Evolutionary conservation across 2,113 vertebrate genomes (phyloP), one percentile per base, ranked within the genome.

Genomic region (Saguinus midas): DNA sequence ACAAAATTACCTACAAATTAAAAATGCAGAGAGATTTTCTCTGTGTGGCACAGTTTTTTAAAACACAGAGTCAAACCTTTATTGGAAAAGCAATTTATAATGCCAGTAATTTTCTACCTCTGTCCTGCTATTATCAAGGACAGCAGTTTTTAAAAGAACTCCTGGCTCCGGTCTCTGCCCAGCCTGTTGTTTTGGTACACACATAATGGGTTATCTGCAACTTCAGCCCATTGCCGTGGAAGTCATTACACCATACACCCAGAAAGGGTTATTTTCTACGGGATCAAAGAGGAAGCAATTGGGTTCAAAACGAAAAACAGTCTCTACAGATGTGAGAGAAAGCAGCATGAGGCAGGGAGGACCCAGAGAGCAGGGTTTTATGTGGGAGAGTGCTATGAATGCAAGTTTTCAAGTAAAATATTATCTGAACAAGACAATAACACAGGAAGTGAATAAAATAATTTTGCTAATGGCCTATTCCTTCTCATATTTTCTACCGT

Each of bases 1-100:
- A 48, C 73, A 96, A 97, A 97, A 98, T 97, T 78, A 96, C 94
- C 85, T 75, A 79, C 87, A 96, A 96, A 97, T 97, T 97, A 97
- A 96, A 97, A 96, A 93, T 29, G 25, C 18, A 79, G 87, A 95
- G 92, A 97, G 58, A 75, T 96, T 96, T 96, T 96, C 85, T 72
- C 90, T 48, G 78, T 48, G 57, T 84, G 93, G 66, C 43, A 70
- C 75, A 81, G 94, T 80, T 92, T 95, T 97, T 92, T 89, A 94
- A 97, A 89, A 79, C 79, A 80, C 12, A 68, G 75, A 97, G 70
- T 91, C 88, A 96, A 97, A 66, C 88, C 52, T 79, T 83, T 83
- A 73, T 96, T 17, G 3, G 70, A 86, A 97, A 93, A 95, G 72
- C 92, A 88, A 97, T 96, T 98, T 95, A 70, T 90, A 76, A 96